phyloP scores from a whole-genome alignment of 2,797 vertebrate genomes.

The Enteromius unitaeniatus region DNA sequence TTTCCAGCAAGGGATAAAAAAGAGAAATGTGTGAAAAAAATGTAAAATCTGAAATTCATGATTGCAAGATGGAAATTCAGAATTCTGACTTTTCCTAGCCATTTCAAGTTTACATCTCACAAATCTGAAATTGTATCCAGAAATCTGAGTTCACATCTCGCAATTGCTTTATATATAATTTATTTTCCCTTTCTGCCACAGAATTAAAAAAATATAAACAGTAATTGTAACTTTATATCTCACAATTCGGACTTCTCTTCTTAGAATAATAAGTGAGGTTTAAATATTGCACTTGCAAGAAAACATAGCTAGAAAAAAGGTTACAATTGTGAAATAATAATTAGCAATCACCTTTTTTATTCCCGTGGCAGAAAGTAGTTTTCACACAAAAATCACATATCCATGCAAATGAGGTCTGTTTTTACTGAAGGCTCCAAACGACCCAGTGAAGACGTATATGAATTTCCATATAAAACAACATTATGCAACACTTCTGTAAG shows the following conservation, averaged over 20 bases:
- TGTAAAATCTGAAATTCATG: neutral
- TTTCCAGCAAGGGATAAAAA: neutral
- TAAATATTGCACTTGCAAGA: neutral
- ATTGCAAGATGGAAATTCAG: neutral
- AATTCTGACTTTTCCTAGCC: neutral
- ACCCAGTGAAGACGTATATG: neutral
- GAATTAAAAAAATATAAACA: neutral
- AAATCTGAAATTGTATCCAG: neutral
- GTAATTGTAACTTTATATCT: neutral
- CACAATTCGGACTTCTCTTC: neutral
- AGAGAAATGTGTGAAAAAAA: neutral
- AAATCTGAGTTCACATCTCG: neutral
- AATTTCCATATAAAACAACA: neutral
- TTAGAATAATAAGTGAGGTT: neutral
- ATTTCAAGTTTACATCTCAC: neutral
- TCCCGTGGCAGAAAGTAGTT: neutral
- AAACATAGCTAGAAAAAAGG: neutral
- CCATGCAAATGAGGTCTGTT: neutral
- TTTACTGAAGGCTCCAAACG: neutral
- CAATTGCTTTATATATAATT: neutral
- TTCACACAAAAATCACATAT: neutral
- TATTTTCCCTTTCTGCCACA: neutral
- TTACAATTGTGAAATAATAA: neutral
- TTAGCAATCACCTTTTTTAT: neutral
- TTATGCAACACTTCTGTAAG: neutral